Percentiles rank a stretch among this genome's conserved stretches.
phyloP scores from a whole-genome alignment of 2,888 invertebrate genomes.

The Epirrhoe alternata region DNA sequence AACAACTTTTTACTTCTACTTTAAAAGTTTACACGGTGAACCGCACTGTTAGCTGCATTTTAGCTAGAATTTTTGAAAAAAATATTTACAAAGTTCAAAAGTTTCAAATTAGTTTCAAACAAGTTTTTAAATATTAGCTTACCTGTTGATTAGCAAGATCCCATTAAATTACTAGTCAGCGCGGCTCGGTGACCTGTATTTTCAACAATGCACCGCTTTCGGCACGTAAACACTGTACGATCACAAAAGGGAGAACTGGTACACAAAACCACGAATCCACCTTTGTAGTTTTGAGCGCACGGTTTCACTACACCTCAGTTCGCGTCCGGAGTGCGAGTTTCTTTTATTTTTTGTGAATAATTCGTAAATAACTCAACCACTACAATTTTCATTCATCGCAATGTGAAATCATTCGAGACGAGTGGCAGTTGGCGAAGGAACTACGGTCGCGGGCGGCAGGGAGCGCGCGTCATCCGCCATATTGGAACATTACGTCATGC shows the following conservation, averaged over 20 bases:
- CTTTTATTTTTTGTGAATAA: slow-evolving; percentile 60
- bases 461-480: slow-evolving; percentile 83
- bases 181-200: slow-evolving; percentile 66
- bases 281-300: slow-evolving; percentile 73
- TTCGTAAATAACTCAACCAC: slow-evolving; percentile 64
- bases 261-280: slow-evolving; percentile 76
- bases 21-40: slow-evolving; percentile 1
- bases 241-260: slow-evolving; percentile 80
- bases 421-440: slow-evolving; percentile 70
- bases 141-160: slow-evolving; percentile 82
- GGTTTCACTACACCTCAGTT: slow-evolving; percentile 66
- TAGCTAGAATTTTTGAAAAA: not conserved
- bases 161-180: slow-evolving; percentile 76
- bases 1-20: slow-evolving; percentile 36
- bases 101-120: slow-evolving; percentile 32
- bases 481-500: slow-evolving; percentile 81
- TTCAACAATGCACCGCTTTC: slow-evolving; percentile 60
- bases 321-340: slow-evolving; percentile 62
- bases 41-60: not conserved
- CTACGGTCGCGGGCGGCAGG: slow-evolving; percentile 65
- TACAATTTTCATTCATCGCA: slow-evolving; percentile 79
- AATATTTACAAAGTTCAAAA: slow-evolving; percentile 14
- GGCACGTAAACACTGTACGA: slow-evolving; percentile 78
- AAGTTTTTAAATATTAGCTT: slow-evolving; percentile 46
- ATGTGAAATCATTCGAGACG: slow-evolving; percentile 75